Base-by-base conservation (phyloP, 2,113 vertebrate species). In the Proterorhinus semilunaris region DNA sequence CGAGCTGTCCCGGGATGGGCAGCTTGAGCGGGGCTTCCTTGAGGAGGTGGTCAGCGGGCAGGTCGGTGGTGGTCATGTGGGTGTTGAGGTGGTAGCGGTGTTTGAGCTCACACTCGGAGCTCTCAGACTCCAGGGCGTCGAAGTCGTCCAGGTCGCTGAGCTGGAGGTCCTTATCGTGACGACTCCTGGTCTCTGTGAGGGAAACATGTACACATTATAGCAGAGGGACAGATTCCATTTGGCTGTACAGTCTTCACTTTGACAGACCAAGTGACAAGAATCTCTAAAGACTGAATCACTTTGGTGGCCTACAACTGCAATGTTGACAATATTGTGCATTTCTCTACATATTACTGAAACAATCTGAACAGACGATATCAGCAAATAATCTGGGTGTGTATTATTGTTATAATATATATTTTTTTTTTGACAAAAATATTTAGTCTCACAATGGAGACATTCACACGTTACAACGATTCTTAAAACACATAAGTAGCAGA, bases 131-230 rank as follows among this genome's bases (percentile, higher is more conserved):
- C 16, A 97, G 92, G 1, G 95, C 86, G 74, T 96, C 96, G 62
- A 98, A 95, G 71, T 98, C 96, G 11, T 99, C 96, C 89, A 99
- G 69, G 84, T 98, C 97, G 77, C 96, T 99, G 64, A 98, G 86
- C 86, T 96, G 95, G 16, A 98, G 93, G 17, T 96, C 96, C 83
- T 98, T 97, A 80, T 96, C 95, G 0, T 94, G 92, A 76, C 95
- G 95, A 87, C 92, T 86, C n/a, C 86, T 87, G 79, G 85, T 92
- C 43, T 95, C 96, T 96, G 46, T 12, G 9, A 65, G 64, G 64
- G 9, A 59, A 54, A 8, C 44, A 27, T 47, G 11, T 47, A 55
- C 49, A 10, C 44, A 27, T 50, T 73, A 76, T 67, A 84, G n/a
- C 10, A 11, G 53, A 55, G 5, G 17, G 10, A 58, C 55, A 68